Evolutionary conservation across 2,797 vertebrate genomes (phyloP).

Genomic region (Anguilla marmorata): DNA sequence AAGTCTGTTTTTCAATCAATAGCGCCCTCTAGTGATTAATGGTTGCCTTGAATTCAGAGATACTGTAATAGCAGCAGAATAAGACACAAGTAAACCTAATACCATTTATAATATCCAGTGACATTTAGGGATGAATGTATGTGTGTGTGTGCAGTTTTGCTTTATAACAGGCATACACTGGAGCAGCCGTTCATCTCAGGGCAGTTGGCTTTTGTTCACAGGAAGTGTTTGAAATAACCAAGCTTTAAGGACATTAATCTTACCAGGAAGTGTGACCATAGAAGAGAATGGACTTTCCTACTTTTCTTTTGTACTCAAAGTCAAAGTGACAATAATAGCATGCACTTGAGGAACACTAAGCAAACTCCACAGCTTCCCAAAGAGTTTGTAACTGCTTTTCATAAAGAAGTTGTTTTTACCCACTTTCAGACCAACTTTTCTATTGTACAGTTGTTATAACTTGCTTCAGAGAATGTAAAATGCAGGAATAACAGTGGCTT

Average conservation of each 20-base stretch:
- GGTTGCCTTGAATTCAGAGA: no score
- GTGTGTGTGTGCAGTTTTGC: not conserved
- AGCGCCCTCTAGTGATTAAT: conserved; percentile 11
- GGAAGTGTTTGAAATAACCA: not conserved
- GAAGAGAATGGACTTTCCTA: not conserved
- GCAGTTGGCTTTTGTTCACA: not conserved
- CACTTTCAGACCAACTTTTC: not conserved
- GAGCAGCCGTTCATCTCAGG: not conserved
- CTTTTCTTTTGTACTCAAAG: not conserved
- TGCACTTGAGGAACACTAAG: not conserved
- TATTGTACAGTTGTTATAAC: no score
- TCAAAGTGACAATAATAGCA: not conserved
- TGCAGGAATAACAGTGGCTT: no score
- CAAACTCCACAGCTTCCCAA: not conserved
- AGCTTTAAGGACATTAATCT: not conserved
- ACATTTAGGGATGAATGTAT: not conserved
- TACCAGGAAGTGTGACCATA: not conserved
- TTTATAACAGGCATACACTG: not conserved
- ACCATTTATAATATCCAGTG: not conserved
- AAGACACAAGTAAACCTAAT: not conserved
- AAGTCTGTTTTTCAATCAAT: not conserved
- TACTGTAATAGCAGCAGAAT: not conserved
- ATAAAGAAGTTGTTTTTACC: not conserved
- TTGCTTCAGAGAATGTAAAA: no score
- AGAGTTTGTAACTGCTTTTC: not conserved